Evolutionary conservation across 1,140 invertebrate genomes (phyloP), one percentile per base, ranked within the genome.

Genomic region (Dreissena polymorpha): DNA sequence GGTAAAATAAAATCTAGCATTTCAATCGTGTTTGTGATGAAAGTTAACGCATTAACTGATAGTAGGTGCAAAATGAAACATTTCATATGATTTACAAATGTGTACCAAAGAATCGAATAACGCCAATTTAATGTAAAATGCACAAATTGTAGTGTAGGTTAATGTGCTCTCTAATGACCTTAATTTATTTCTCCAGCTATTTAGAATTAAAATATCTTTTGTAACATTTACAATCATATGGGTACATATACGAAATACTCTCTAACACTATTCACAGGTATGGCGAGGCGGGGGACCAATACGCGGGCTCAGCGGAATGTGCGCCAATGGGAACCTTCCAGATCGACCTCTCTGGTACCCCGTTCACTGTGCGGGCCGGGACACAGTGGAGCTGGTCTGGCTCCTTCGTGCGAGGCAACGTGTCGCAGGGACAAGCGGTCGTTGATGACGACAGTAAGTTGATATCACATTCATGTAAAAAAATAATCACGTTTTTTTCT

Each of bases 231-330:
- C 39, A 39, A 8, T 39, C 39, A 39, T 39, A 39, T 8, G 39
- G 39, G 8, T 5, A 39, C 39, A 39, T 39, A 5, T 39, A 8
- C 39, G 8, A 39, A 39, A 2, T 2, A 39, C 39, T 8, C 39
- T 39, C 8, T 39, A 39, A 39, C 39, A 39, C 39, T 39, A 39
- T 39, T 39, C 39, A 2, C 77, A 90, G 89, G 8, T 90, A 86
- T 77, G 89, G 85, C 10, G 78, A 81, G 55, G 89, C 89, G 3
- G 88, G 89, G 0, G 89, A 89, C 57, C 85, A 87, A 21, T 90
- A 80, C 73, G 55, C 86, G 3, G 72, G 64, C 50, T 80, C 65
- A 0, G 21, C 78, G 23, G 57, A 73, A 18, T 90, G 89, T 83
- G 70, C 65, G 27, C 84, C 87, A 1, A 73, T 82, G 64, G 89